phyloP scores from a whole-genome alignment of 2,888 invertebrate genomes.

The Gari tellinella region DNA sequence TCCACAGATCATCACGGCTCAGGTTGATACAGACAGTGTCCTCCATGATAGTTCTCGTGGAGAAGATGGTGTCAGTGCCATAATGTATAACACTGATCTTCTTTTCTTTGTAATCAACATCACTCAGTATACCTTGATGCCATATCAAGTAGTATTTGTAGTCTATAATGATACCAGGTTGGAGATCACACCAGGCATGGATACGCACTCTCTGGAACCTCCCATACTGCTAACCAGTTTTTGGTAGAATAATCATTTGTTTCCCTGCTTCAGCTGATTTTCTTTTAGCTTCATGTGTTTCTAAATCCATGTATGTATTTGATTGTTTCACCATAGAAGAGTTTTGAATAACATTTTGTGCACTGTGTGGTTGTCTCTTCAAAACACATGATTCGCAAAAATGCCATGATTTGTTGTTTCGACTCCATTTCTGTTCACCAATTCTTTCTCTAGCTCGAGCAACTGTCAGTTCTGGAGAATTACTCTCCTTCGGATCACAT shows the following conservation, averaged over 20 bases:
- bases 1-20: conserved; percentile 3
- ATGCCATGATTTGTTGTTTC: conserved; percentile 23
- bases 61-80: too few relatives aligned
- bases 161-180: too few relatives aligned
- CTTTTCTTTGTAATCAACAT: conserved; percentile 11
- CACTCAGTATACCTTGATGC: conserved; percentile 43
- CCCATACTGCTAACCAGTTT: conserved; percentile 6
- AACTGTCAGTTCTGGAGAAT: conserved; percentile 1
- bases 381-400: conserved; percentile 21
- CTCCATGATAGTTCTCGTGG: conserved; percentile 40
- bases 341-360: conserved; percentile 31
- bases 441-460: conserved; percentile 2
- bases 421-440: conserved; percentile 21
- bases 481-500: conserved; percentile 17
- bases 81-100: conserved; percentile 50
- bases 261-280: not conserved
- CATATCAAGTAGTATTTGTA: conserved; percentile 36
- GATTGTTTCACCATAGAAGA: conserved; percentile 4
- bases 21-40: conserved; percentile 27
- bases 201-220: conserved; percentile 26
- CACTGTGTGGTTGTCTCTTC: too few relatives aligned
- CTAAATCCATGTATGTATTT: too few relatives aligned
- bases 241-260: conserved; percentile 24
- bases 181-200: conserved; percentile 32
- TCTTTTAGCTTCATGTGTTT: not conserved